Percentiles rank a stretch among this genome's conserved stretches.
Conservation (phyloP, 1,140 invertebrate species). For the Cydia strobilella region DNA sequence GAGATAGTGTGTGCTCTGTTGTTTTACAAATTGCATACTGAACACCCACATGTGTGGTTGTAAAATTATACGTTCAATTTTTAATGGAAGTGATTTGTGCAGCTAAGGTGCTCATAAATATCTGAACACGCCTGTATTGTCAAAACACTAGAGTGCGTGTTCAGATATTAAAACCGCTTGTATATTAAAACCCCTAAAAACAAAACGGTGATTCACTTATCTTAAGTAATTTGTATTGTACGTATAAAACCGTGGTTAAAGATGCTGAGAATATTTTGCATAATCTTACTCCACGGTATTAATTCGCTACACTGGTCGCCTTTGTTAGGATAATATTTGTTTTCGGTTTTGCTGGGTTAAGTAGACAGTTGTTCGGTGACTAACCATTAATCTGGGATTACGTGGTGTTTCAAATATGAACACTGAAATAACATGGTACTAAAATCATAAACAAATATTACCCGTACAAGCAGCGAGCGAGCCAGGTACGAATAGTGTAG, state of each 20-base stretch:
- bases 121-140: too few relatives aligned
- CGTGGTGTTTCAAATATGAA: not conserved
- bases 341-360: conserved; percentile 46
- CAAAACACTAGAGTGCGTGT: too few relatives aligned
- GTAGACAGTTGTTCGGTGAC: conserved; percentile 41
- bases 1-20: conserved; percentile 39
- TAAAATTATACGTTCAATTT: conserved; percentile 21
- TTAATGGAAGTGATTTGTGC: not conserved
- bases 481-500: too few relatives aligned
- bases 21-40: conserved; percentile 49
- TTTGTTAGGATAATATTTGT: conserved; percentile 57
- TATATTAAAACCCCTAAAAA: not conserved
- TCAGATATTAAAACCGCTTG: too few relatives aligned
- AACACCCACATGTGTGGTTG: conserved; percentile 42
- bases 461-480: too few relatives aligned
- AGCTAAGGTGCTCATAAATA: too few relatives aligned
- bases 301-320: conserved; percentile 45
- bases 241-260: not conserved
- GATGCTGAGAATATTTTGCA: not conserved
- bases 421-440: not conserved
- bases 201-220: too few relatives aligned
- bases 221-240: too few relatives aligned
- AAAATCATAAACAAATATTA: too few relatives aligned
- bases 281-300: conserved; percentile 8
- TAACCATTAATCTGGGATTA: conserved; percentile 42